Base-by-base conservation (phyloP, 2,888 invertebrate species). In the Heliconius erato region DNA sequence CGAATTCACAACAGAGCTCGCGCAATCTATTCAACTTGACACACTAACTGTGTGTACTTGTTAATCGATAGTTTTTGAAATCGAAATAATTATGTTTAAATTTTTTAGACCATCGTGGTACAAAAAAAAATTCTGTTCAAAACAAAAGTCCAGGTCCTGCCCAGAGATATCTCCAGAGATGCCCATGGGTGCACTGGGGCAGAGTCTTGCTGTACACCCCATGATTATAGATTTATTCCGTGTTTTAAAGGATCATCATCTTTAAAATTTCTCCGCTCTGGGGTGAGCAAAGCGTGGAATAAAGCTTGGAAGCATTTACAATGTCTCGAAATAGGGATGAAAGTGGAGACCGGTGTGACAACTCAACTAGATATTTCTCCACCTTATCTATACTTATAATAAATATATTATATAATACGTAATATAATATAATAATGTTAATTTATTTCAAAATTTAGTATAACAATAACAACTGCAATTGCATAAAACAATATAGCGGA, bases 1-100 rank as follows among this genome's bases (percentile, higher is more conserved):
- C 92, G 90, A 92, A 94, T 94, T 91, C 89, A 92, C 92, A 92
- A 91, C 88, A 88, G 88, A 86, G 87, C 87, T 88, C 87, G 89
- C 88, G 85, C 86, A 88, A 87, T 86, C 79, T 82, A 87, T 86
- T 87, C 85, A 81, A 89, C 88, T 88, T 90, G 89, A 89, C 90
- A 88, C 85, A 85, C 87, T 89, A 89, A 74, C 82, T 67, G 26
- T 28, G 16, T 28, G 28, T 69, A 71, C 44, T 81, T 40, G 35
- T 26, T 80, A 67, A 44, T 74, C 28, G 63, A 67, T 67, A 44
- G 26, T 44, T 80, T 54, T 23, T 80, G 54, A 23, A 77, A 77
- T 77, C 44, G 65, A 63, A 59, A 26, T 77, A 65, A 77, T 26
- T 16, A 59, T 23, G 23, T 23, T 59, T 3, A 23, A 23, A 19